phyloP scores from a whole-genome alignment of 2,113 vertebrate species.

The Mus pahari region DNA sequence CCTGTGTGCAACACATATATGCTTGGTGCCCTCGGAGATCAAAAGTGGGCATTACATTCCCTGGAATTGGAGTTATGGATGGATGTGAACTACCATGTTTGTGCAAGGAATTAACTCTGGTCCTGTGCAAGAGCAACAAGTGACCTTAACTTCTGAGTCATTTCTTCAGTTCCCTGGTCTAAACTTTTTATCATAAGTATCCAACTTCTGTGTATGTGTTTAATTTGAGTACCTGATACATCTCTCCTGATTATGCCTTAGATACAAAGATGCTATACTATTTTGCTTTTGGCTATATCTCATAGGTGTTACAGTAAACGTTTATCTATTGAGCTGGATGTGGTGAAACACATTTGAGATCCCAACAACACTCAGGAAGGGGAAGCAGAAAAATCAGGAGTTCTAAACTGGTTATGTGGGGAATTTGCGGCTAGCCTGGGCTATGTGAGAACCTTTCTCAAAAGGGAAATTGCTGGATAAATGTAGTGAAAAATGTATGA shows the following conservation, averaged over 20 bases:
- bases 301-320: not conserved
- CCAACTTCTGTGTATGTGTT: not conserved
- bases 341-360: not conserved
- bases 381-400: not conserved
- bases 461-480: not conserved
- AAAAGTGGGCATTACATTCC: not conserved
- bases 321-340: not conserved
- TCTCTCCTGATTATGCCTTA: constrained; percentile 5
- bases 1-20: not conserved
- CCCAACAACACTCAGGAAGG: not conserved
- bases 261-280: not conserved
- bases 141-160: not conserved
- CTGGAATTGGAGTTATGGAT: not conserved
- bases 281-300: constrained; percentile 49
- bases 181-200: not conserved
- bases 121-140: not conserved
- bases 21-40: not conserved
- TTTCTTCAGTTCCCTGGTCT: not conserved
- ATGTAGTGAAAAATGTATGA: not conserved
- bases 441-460: not conserved
- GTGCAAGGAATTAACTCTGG: not conserved
- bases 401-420: not conserved
- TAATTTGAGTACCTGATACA: not conserved
- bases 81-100: not conserved
- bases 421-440: not conserved